Evolutionary conservation across 1,140 invertebrate genomes (phyloP), one percentile per base, ranked within the genome.

Genomic region (Atta cephalotes): DNA sequence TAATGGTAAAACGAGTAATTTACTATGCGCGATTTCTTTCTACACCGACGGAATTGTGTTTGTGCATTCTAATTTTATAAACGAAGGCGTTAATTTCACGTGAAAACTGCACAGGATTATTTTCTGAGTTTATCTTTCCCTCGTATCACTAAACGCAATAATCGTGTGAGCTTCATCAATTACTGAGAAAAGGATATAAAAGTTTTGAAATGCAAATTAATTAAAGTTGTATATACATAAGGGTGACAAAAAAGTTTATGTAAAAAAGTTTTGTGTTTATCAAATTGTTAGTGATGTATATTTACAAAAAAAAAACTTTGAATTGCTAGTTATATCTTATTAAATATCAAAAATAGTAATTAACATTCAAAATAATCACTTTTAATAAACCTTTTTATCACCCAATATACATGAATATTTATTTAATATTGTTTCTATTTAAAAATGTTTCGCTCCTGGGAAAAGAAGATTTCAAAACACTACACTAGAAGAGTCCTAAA

Each of bases 401-500:
- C 9, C 1, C 39, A 10, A 2, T 12, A 51, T 21, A 49, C 12
- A 25, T 1, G 0, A 18, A n/a, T 25, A 0, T 60, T 5, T 60
- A 0, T 68, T 56, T 56, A 12, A 81, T 39, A 25, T n/a, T 35
- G 66, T 58, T 81, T 39, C 21, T 25, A 58, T 70, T 71, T 70
- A 51, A 70, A 80, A 68, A 14, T 71, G 9, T 18, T 35, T 70
- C 16, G 14, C 49, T 16, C 21, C 6, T 21, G 39, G 49, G n/a
- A 14, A 71, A 70, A 81, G 1, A 31, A 25, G 49, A 25, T 56
- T 71, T 56, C 49, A n/a, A 70, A 71, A 63, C 39, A 76, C n/a
- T 62, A 14, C 45, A 28, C 70, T 63, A 51, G 60, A 35, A 76
- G 70, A 28, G n/a, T 35, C 80, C 80, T 84, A 84, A 84, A 82